Base-by-base conservation (phyloP, 2,888 invertebrate species). In the Heliconius charithonia region DNA sequence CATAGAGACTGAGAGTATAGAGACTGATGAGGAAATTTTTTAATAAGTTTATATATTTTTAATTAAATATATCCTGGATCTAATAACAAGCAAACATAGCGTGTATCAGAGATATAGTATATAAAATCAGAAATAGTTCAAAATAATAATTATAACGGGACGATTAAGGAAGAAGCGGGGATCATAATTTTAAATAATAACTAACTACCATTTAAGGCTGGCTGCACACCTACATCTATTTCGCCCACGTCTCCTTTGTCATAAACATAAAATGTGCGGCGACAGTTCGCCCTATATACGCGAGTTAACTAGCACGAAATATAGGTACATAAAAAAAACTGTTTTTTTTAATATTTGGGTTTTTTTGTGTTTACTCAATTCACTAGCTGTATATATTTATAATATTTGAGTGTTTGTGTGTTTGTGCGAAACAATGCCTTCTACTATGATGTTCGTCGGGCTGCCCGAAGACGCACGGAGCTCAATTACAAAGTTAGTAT, bases 371-470 rank as follows among this genome's bases (percentile, higher is more conserved):
- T 37, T 19, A 19, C 2, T 32, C 22, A 66, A 32, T n/a, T 66
- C 12, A 37, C 32, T 1, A 66, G 37, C 37, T 37, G 22, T 37
- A 32, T 2, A 66, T 66, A 32, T 66, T 83, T 37, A 0, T 6
- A 59, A n/a, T 72, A 59, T 37, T 72, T 56, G 37, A 32, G 32
- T 32, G 72, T 45, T 45, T 45, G 51, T 51, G 51, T 41, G 63
- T 41, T 16, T 41, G 63, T 41, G 41, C 29, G 27, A 13, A 2
- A 37, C 22, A 85, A 96, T 96, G 96, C 96, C 96, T 87, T 96
- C 96, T 74, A 96, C 96, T 65, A 90, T 95, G 76, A 95, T 96
- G 80, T 96, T 95, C 86, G 94, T 96, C 81, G 96, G 96, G 80
- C 86, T 96, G 82, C 93, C 92, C 70, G 95, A 96, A 84, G 95